A percentile compares a stretch with the other conserved stretches of the same genome.
Conservation (phyloP, 2,113 vertebrate genomes). For the Notechis scutatus region DNA sequence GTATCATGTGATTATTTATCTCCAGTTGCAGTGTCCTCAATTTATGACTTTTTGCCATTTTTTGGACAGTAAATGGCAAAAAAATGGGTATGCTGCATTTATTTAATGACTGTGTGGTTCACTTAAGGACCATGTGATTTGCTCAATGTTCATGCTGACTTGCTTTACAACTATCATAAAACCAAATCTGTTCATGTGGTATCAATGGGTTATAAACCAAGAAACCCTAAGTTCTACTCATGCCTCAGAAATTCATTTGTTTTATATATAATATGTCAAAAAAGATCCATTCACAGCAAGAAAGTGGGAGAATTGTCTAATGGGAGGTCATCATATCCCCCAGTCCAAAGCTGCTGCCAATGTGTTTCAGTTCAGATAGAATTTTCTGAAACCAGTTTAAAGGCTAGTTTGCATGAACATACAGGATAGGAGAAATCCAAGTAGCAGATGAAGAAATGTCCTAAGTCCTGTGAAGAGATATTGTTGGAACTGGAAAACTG, state of each 20-base stretch:
- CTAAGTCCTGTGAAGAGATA: neutral
- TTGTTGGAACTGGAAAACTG: neutral
- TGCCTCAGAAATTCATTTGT: neutral
- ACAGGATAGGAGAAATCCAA: neutral
- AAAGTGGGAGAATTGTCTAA: neutral
- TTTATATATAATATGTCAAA: neutral
- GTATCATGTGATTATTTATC: neutral
- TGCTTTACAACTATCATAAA: neutral
- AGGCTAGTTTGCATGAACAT: neutral
- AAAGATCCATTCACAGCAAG: neutral
- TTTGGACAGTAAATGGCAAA: neutral
- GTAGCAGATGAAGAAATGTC: neutral
- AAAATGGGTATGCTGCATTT: neutral
- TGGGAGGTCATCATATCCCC: neutral
- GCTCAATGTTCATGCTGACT: neutral
- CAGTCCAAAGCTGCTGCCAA: neutral
- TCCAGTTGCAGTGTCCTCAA: neutral
- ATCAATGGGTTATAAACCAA: neutral
- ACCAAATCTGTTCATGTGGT: neutral
- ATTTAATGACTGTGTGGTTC: neutral
- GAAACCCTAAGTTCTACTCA: neutral
- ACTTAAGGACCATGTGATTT: neutral
- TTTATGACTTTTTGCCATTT: neutral
- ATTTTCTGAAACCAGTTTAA: neutral
- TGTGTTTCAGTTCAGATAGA: neutral